phyloP scores from a whole-genome alignment of 2,888 invertebrate species.

The Entomobrya multifasciata region DNA sequence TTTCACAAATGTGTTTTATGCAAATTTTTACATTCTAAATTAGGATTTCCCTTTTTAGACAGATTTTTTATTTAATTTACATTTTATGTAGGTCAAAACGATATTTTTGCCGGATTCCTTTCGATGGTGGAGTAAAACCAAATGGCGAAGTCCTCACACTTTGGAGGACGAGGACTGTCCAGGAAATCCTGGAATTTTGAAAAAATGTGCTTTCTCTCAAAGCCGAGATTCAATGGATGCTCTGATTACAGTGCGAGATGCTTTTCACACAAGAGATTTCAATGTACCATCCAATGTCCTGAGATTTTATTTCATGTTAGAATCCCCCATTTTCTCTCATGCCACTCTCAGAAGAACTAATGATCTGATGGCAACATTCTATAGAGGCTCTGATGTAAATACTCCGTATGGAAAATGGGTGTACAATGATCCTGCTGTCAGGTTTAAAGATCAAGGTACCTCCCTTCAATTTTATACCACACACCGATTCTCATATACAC shows the following conservation, averaged over 20 bases:
- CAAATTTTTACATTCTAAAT: neutral
- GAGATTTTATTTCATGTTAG: slow-evolving; percentile 76
- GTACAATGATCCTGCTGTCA: slow-evolving; percentile 68
- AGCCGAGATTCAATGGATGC: slow-evolving; percentile 70
- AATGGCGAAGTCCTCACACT: slow-evolving; percentile 64
- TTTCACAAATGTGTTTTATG: neutral
- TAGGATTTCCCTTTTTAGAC: neutral
- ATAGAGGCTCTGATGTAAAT: slow-evolving; percentile 73
- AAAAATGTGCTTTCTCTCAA: slow-evolving; percentile 69
- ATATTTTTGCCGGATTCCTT: slow-evolving; percentile 72
- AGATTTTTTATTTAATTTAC: neutral
- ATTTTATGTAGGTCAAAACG: slow-evolving; percentile 67
- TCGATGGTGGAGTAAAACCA: slow-evolving; percentile 74
- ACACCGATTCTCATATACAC: too few species aligned
- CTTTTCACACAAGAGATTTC: slow-evolving; percentile 71
- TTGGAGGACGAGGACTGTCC: slow-evolving; percentile 65
- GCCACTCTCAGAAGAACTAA: slow-evolving; percentile 64
- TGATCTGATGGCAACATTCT: slow-evolving; percentile 75
- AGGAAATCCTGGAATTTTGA: slow-evolving; percentile 65
- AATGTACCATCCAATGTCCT: slow-evolving; percentile 68
- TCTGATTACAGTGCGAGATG: slow-evolving; percentile 72
- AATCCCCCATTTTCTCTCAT: slow-evolving; percentile 75
- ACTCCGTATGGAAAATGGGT: slow-evolving; percentile 76
- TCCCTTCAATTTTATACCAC: too few species aligned
- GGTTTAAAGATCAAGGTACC: slow-evolving; percentile 70